These are phyloP conservation scores for Mesorhabditis sp. DNA, from an alignment of 2,888 invertebrate species.

Conservation along the genomic window DNA sequence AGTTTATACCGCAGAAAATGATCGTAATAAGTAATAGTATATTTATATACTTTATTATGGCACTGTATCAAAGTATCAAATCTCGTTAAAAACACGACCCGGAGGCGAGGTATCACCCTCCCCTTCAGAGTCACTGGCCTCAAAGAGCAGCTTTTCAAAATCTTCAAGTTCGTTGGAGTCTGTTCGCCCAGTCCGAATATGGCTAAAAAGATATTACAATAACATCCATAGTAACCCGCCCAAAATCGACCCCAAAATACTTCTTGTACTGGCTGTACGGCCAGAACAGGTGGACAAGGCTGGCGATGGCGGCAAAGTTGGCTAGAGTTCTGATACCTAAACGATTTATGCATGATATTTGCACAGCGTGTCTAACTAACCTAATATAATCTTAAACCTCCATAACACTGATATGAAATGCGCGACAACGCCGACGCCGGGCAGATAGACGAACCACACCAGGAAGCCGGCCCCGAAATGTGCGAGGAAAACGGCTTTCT, in stretches of 20 bases:
- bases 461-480: constrained; percentile 95
- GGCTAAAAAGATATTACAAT: constrained; percentile 16
- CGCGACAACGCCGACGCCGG: constrained; percentile 86
- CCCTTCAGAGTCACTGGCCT: constrained; percentile 14
- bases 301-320: constrained; percentile 87
- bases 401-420: constrained; percentile 88
- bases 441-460: constrained; percentile 96
- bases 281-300: constrained; percentile 92
- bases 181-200: constrained; percentile 29
- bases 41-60: too few species aligned
- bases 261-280: constrained; percentile 70
- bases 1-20: too few species aligned
- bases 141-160: constrained; percentile 34
- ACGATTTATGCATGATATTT: constrained; percentile 22
- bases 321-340: constrained; percentile 81
- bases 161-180: constrained; percentile 43
- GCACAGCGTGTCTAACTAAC: constrained; percentile 64
- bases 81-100: too few species aligned
- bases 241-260: constrained; percentile 42
- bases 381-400: constrained; percentile 87
- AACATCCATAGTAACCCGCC: constrained; percentile 17
- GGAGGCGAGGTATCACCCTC: neutral
- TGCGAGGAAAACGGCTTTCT: constrained; percentile 84
- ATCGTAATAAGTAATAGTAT: too few species aligned
- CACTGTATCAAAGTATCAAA: too few species aligned